Evolutionary conservation across 2,888 invertebrate genomes (phyloP).

Genomic region (Agrotis clavis): DNA sequence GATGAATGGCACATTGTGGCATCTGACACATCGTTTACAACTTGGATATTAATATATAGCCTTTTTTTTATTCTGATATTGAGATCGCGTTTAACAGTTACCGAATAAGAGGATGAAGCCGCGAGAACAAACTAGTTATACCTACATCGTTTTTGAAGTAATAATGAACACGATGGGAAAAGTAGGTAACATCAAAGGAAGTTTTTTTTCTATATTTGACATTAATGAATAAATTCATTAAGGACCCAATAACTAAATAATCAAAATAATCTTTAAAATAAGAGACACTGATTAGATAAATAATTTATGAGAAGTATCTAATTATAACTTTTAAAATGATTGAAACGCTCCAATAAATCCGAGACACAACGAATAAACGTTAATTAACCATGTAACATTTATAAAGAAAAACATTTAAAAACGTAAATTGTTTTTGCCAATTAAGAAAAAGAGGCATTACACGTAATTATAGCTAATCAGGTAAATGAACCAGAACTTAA

Average conservation of each 20-base stretch:
- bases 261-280: constrained; percentile 26
- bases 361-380: constrained; percentile 27
- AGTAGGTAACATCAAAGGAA: too few relatives aligned
- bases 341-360: constrained; percentile 51
- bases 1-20: too few relatives aligned
- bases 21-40: too few relatives aligned
- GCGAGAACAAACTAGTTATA: too few relatives aligned
- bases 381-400: constrained; percentile 50
- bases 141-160: too few relatives aligned
- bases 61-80: too few relatives aligned
- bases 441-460: constrained; percentile 35
- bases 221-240: not conserved
- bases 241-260: not conserved
- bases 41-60: too few relatives aligned
- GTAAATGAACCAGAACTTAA: constrained; percentile 22
- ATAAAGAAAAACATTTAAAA: constrained; percentile 17
- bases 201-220: constrained; percentile 4
- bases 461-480: constrained; percentile 19
- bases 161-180: too few relatives aligned
- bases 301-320: constrained; percentile 42
- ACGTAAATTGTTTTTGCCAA: constrained; percentile 12
- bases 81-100: too few relatives aligned
- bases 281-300: constrained; percentile 41
- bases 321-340: constrained; percentile 49
- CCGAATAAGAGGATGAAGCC: too few relatives aligned